phyloP scores from a whole-genome alignment of 2,797 vertebrate species.

The Scleropages formosus region DNA sequence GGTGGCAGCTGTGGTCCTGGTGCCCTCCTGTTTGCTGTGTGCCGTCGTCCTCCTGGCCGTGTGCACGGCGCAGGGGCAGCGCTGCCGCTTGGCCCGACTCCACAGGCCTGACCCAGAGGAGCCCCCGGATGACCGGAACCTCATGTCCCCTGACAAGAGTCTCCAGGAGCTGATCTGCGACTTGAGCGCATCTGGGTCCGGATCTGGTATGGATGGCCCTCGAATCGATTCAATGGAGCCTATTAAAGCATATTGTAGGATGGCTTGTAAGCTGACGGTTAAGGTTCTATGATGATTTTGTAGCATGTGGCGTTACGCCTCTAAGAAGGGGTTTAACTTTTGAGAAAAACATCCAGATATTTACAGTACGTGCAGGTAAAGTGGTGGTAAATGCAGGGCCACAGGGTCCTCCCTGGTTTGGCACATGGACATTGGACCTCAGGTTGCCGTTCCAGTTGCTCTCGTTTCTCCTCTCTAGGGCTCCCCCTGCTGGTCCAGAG shows the following conservation, averaged over 20 bases:
- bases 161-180: constrained; percentile 89
- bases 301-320: background rate
- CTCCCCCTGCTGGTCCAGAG: constrained; percentile 91
- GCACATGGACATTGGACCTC: too few species aligned
- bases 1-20: constrained; percentile 66
- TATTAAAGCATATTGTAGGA: background rate
- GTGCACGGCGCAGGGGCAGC: constrained; percentile 65
- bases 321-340: too few species aligned
- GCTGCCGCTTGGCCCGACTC: constrained; percentile 60
- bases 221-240: background rate
- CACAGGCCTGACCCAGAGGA: constrained; percentile 80
- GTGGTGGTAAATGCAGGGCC: too few species aligned
- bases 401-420: too few species aligned
- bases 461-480: constrained; percentile 60
- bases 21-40: constrained; percentile 75
- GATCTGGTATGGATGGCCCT: constrained; percentile 90
- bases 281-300: background rate
- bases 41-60: constrained; percentile 63
- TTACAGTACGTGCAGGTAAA: too few species aligned
- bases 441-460: too few species aligned
- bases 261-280: background rate
- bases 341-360: too few species aligned
- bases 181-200: constrained; percentile 89
- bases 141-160: constrained; percentile 77
- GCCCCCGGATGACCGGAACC: constrained; percentile 74